Conservation (phyloP, 2,888 invertebrate genomes). For the Trichogramma dendrolimi region DNA sequence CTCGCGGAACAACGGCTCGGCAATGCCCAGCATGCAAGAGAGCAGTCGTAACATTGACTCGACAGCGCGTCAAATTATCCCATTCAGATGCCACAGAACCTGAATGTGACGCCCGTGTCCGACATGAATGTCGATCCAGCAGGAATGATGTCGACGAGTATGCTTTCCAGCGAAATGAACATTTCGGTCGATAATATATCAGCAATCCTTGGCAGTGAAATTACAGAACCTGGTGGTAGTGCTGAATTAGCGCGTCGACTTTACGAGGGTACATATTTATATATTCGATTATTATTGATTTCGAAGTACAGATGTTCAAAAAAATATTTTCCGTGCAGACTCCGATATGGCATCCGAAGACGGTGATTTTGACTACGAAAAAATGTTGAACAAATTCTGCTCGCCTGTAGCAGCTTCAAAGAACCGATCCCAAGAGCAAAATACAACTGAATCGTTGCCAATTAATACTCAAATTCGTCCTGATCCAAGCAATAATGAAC, state of each 20-base stretch:
- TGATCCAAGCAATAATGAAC: slow-evolving; percentile 1
- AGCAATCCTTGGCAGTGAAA: slow-evolving; percentile 25
- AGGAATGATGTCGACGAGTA: slow-evolving; percentile 9
- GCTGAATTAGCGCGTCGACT: slow-evolving; percentile 17
- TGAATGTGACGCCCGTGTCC: neutral
- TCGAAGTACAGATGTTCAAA: neutral
- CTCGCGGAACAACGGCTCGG: neutral
- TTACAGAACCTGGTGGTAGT: slow-evolving; percentile 22
- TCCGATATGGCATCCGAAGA: slow-evolving; percentile 22
- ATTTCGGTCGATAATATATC: slow-evolving; percentile 20
- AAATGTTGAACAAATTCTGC: slow-evolving; percentile 15
- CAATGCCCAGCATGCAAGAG: neutral
- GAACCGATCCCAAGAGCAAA: neutral
- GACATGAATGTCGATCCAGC: neutral
- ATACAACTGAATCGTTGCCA: too few species aligned
- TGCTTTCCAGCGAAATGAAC: slow-evolving; percentile 1
- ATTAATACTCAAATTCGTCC: neutral
- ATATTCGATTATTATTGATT: neutral
- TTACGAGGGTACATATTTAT: slow-evolving; percentile 1
- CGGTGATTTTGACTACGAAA: slow-evolving; percentile 12
- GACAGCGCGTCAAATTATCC: neutral
- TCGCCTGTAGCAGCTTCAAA: slow-evolving; percentile 3
- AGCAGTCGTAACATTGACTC: neutral
- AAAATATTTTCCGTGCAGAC: slow-evolving; percentile 10
- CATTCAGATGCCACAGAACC: neutral